Conservation (phyloP, 2,113 vertebrate genomes). For the Coturnix japonica region DNA sequence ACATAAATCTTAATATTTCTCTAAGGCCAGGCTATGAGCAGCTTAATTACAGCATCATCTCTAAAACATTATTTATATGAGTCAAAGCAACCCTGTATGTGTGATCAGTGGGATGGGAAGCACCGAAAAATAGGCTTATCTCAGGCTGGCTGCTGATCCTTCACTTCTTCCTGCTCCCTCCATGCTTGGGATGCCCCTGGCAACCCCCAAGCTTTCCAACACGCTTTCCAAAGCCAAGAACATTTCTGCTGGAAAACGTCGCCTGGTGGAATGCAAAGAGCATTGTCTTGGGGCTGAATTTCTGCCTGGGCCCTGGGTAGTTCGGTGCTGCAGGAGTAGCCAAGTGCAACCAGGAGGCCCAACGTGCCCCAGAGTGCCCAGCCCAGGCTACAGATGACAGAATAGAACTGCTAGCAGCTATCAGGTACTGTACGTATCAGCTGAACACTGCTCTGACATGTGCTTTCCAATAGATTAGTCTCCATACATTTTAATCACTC, state of each 20-base stretch:
- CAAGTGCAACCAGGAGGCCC: background rate
- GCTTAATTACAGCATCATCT: background rate
- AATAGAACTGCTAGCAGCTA: background rate
- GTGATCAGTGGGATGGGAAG: background rate
- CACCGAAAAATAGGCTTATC: background rate
- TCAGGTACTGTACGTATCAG: background rate
- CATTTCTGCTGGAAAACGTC: background rate
- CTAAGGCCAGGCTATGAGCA: background rate
- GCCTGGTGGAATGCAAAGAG: background rate
- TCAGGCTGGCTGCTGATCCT: background rate
- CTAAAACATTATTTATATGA: background rate
- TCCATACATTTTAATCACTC: background rate
- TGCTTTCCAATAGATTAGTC: background rate
- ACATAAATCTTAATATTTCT: background rate
- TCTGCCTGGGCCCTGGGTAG: background rate
- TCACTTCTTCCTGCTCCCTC: fast-evolving
- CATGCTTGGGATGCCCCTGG: background rate
- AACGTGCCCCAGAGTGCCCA: too few species aligned
- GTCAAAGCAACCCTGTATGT: background rate
- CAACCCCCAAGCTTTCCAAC: background rate
- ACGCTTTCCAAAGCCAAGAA: background rate
- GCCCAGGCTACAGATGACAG: background rate
- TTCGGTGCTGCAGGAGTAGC: background rate
- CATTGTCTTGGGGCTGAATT: too few species aligned
- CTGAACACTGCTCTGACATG: background rate